Evolutionary conservation across 2,113 vertebrate genomes (phyloP), one percentile per base, ranked within the genome.

Genomic region (Phodopus roborovskii): DNA sequence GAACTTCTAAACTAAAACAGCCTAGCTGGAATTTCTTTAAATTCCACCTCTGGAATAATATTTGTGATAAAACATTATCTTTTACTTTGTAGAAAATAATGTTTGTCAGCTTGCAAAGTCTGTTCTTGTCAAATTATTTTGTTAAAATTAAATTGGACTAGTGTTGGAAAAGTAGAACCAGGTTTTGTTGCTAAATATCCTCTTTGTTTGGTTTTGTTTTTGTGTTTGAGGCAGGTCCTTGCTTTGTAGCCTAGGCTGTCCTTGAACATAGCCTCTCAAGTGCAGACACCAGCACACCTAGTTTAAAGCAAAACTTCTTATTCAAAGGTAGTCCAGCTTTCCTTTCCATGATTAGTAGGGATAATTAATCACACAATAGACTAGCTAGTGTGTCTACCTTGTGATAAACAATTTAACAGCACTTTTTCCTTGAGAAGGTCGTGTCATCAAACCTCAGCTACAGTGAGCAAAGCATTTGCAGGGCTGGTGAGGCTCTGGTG

Each of bases 11-110:
- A 58, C 87, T 1, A 0, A 83, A 60, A 73, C 92, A 90, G 36
- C 20, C 84, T 97, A 96, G 95, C n/a, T n/a, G 94, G 1, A 89
- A 96, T 42, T 86, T 97, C 87, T 96, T 87, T 89, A 58, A 97
- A 92, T 96, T 94, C 50, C 33, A 94, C 66, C 39, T 93, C 96
- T 98, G 88, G 53, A 93, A 75, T 92, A 96, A 50, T 77, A 94
- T 48, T 91, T 97, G 11, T 81, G 42, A 64, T 95, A 86, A 84
- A 98, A 79, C 28, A 2, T 97, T 88, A 50, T 53, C 30, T 96
- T 79, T 94, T 36, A 82, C 84, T 84, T 92, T 83, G 30, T 96
- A 45, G 53, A 90, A 86, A 93, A 87, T 96, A 92, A 11, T 36
- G 20, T 84, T 97, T 95, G 24, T 30, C 4, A 66, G 70, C 85